Conservation (phyloP, 2,888 invertebrate species). For the Euclidia mi region DNA sequence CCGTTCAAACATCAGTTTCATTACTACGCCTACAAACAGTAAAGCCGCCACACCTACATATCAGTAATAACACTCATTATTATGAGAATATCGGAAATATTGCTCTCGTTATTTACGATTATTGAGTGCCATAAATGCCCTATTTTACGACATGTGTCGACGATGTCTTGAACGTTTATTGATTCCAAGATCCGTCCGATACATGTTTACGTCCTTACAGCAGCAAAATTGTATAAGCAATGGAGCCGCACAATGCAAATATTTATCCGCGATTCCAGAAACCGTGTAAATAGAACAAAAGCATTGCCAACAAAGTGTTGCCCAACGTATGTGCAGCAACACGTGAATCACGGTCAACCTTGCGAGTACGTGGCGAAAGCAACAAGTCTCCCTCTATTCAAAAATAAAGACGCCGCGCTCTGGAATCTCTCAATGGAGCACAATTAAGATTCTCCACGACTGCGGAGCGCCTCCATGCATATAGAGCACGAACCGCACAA, state of each 20-base stretch:
- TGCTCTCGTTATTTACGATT: conserved; percentile 67
- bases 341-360: conserved; percentile 69
- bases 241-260: conserved; percentile 18
- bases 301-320: conserved; percentile 65
- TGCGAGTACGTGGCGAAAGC: conserved; percentile 61
- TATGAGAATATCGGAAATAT: conserved; percentile 55
- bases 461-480: conserved; percentile 74
- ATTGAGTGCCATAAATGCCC: conserved; percentile 65
- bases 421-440: conserved; percentile 83
- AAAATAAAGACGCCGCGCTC: conserved; percentile 79
- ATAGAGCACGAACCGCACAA: conserved; percentile 69
- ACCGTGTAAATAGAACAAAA: conserved; percentile 63
- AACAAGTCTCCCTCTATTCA: conserved; percentile 78
- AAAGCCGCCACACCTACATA: conserved; percentile 10
- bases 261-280: conserved; percentile 24
- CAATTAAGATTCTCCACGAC: conserved; percentile 86
- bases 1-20: conserved; percentile 48
- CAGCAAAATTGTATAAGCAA: conserved; percentile 37
- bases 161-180: conserved; percentile 62
- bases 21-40: conserved; percentile 13
- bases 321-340: conserved; percentile 56
- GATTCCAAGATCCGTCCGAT: conserved; percentile 46
- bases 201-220: conserved; percentile 26
- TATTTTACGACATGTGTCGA: conserved; percentile 61
- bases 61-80: conserved; percentile 52